These are phyloP conservation scores for Phodopus roborovskii DNA, from an alignment of 2,113 vertebrate genomes.

Conservation along the genomic window DNA sequence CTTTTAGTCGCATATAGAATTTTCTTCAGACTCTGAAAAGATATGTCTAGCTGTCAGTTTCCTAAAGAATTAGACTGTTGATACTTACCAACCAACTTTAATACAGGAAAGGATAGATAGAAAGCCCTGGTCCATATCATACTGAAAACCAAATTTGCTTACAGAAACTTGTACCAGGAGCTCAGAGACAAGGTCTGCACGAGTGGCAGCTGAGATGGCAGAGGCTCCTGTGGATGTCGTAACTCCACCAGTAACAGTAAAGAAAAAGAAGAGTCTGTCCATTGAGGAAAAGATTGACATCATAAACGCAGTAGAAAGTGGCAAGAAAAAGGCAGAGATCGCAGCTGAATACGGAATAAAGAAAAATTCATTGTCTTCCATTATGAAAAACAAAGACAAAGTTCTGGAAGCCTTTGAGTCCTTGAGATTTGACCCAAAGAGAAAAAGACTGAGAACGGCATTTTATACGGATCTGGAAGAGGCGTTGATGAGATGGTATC, in stretches of 20 bases:
- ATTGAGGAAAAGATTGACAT: slow-evolving; percentile 87
- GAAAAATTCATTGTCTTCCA: slow-evolving; percentile 86
- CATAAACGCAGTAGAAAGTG: slow-evolving; percentile 87
- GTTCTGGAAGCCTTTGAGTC: slow-evolving; percentile 87
- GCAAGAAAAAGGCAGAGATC: slow-evolving; percentile 85
- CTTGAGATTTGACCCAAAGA: slow-evolving; percentile 85
- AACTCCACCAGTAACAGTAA: slow-evolving; percentile 32
- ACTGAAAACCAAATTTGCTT: background rate
- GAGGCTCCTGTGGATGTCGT: slow-evolving; percentile 54
- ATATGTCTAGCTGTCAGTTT: background rate
- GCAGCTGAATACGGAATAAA: slow-evolving; percentile 88
- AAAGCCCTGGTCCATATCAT: background rate
- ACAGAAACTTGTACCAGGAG: background rate
- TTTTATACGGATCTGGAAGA: slow-evolving; percentile 86
- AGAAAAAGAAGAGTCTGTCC: slow-evolving; percentile 87
- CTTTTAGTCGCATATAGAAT: slow-evolving; percentile 16
- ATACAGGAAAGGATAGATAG: background rate
- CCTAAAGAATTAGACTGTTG: slow-evolving; percentile 4
- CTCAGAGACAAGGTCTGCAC: fast-evolving
- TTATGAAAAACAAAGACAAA: slow-evolving; percentile 88
- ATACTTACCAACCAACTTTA: slow-evolving; percentile 1
- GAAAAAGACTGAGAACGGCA: slow-evolving; percentile 86
- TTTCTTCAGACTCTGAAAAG: background rate
- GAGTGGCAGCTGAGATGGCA: slow-evolving; percentile 74
- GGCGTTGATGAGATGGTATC: slow-evolving; percentile 85